Percentiles rank a stretch among this genome's conserved stretches.
Conservation (phyloP, 2,113 vertebrate genomes). For the Pollachius pollachius region DNA sequence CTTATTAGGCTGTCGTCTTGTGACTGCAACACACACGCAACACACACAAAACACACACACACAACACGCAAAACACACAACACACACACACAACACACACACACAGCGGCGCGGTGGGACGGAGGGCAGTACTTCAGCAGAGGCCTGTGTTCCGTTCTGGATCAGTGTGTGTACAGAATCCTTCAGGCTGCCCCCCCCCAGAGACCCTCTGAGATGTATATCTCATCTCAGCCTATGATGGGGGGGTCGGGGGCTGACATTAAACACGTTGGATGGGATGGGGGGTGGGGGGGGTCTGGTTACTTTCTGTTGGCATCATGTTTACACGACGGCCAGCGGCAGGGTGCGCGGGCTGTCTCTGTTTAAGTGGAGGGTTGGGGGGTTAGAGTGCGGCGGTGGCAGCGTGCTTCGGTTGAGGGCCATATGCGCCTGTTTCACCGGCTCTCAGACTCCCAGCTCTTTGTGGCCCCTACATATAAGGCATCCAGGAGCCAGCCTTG, state of each 20-base stretch:
- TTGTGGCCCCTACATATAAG: no score
- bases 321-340: constrained; percentile 29
- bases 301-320: constrained; percentile 42
- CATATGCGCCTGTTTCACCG: no score
- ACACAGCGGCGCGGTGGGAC: constrained; percentile 22
- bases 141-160: constrained; percentile 23
- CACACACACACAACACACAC: no score
- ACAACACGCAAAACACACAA: no score
- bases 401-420: no score
- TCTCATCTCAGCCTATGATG: constrained; percentile 14
- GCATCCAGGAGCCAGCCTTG: no score
- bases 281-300: constrained; percentile 28
- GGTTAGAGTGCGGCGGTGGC: no score
- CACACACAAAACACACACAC: no score
- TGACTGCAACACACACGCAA: constrained; percentile 51
- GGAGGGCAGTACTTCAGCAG: constrained; percentile 33
- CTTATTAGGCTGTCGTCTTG: constrained; percentile 66
- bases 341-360: constrained; percentile 22
- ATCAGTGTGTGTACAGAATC: constrained; percentile 13
- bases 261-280: constrained; percentile 24
- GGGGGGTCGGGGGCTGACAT: constrained; percentile 34
- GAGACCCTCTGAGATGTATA: constrained; percentile 28
- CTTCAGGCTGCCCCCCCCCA: constrained; percentile 17
- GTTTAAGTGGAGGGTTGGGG: constrained; percentile 29
- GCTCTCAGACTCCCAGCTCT: no score